Conservation (phyloP, 1,140 invertebrate genomes). For the Battus philenor region DNA sequence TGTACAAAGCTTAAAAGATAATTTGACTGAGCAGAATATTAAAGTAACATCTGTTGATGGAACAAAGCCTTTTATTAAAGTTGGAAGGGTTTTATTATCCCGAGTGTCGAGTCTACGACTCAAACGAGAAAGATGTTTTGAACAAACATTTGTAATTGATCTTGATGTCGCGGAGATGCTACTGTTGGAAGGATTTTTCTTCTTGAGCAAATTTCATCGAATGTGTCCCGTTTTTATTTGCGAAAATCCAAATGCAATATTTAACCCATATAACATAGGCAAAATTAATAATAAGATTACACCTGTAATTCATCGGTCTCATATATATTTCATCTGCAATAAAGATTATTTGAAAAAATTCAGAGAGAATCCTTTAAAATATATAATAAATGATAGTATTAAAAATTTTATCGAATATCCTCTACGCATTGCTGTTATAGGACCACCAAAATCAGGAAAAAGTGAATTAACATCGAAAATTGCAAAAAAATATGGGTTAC, state of each 20-base stretch:
- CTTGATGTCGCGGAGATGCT: conserved; percentile 74
- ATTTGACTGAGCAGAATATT: conserved; percentile 60
- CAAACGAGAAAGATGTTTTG: conserved; percentile 71
- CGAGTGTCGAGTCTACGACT: conserved; percentile 53
- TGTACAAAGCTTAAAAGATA: conserved; percentile 52
- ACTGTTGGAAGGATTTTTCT: conserved; percentile 73
- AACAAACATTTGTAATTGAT: conserved; percentile 73
- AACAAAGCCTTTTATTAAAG: conserved; percentile 41
- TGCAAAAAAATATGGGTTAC: conserved; percentile 67
- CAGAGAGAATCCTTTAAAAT: conserved; percentile 73
- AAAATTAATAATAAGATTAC: conserved; percentile 61
- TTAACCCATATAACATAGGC: conserved; percentile 65
- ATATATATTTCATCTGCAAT: conserved; percentile 77
- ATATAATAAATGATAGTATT: conserved; percentile 51
- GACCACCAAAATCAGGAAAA: conserved; percentile 91
- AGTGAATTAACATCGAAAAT: conserved; percentile 79
- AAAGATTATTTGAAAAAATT: conserved; percentile 70
- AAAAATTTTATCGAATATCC: conserved; percentile 73
- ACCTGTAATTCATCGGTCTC: conserved; percentile 75
- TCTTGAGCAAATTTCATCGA: conserved; percentile 77
- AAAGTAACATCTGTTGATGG: conserved; percentile 60
- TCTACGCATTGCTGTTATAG: conserved; percentile 85
- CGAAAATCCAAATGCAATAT: conserved; percentile 61
- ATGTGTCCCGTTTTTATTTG: conserved; percentile 78
- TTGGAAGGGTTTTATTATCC: conserved; percentile 45